Conservation (phyloP, 2,797 vertebrate species). For the Poeciliopsis infans region DNA sequence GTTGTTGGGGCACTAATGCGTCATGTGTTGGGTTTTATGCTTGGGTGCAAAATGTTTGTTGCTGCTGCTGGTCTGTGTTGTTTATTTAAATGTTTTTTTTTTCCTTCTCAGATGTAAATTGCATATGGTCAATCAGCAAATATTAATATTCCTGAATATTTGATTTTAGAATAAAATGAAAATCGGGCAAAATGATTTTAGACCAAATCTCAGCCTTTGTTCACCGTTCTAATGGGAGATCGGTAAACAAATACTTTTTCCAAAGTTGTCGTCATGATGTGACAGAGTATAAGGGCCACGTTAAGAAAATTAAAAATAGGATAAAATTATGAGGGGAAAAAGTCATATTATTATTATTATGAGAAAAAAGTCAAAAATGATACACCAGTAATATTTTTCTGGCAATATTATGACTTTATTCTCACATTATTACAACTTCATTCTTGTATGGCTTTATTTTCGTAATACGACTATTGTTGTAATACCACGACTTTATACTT, state of each 20-base stretch:
- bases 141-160: neutral
- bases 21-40: conserved; percentile 49
- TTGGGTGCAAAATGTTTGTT: conserved; percentile 50
- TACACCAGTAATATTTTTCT: too few species aligned
- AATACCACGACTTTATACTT: too few species aligned
- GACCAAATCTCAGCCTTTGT: neutral
- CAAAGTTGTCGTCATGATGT: neutral
- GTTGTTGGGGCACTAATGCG: conserved; percentile 65
- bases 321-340: too few species aligned
- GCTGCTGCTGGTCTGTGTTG: conserved; percentile 17
- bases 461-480: too few species aligned
- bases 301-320: too few species aligned
- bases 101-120: conserved; percentile 39
- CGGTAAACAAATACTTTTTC: neutral
- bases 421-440: too few species aligned
- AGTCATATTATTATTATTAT: too few species aligned
- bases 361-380: too few species aligned
- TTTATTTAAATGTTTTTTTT: conserved; percentile 25
- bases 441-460: too few species aligned
- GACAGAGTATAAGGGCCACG: neutral
- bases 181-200: neutral
- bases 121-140: conserved; percentile 12
- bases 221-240: neutral
- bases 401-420: too few species aligned
- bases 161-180: neutral